A percentile compares a stretch with the other conserved stretches of the same genome.
phyloP scores from a whole-genome alignment of 2,113 vertebrate genomes.

The Ranitomeya imitator region DNA sequence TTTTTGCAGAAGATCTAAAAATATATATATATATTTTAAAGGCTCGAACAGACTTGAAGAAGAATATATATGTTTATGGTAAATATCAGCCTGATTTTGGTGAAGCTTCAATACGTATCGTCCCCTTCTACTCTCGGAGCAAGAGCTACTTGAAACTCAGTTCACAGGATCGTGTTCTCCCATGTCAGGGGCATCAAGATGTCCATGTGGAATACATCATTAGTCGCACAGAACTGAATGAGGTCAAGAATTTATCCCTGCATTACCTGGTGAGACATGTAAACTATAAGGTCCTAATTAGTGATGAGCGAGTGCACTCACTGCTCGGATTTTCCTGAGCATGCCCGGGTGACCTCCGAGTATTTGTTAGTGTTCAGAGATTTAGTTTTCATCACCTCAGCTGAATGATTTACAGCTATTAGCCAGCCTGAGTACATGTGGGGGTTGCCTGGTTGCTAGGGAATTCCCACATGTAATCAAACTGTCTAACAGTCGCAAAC shows the following conservation, averaged over 20 bases:
- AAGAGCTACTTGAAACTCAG: conserved; percentile 62
- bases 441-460: no score
- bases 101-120: neutral
- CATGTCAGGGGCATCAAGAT: conserved; percentile 23
- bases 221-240: neutral
- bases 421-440: no score
- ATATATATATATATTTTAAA: conserved; percentile 42
- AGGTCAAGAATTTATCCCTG: conserved; percentile 33
- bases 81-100: neutral
- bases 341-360: no score
- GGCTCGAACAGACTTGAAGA: conserved; percentile 48
- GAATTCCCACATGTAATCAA: no score
- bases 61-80: rapidly evolving
- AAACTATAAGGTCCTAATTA: neutral
- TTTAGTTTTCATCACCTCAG: no score
- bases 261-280: conserved; percentile 64
- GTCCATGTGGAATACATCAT: conserved; percentile 58
- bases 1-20: no score
- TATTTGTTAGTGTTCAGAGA: no score
- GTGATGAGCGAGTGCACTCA: no score
- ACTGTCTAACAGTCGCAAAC: no score
- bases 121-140: conserved; percentile 65
- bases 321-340: no score
- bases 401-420: no score
- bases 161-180: neutral